A percentile compares a stretch with the other conserved stretches of the same genome.
Conservation (phyloP, 2,888 invertebrate species). For the Rotaria macrura region DNA sequence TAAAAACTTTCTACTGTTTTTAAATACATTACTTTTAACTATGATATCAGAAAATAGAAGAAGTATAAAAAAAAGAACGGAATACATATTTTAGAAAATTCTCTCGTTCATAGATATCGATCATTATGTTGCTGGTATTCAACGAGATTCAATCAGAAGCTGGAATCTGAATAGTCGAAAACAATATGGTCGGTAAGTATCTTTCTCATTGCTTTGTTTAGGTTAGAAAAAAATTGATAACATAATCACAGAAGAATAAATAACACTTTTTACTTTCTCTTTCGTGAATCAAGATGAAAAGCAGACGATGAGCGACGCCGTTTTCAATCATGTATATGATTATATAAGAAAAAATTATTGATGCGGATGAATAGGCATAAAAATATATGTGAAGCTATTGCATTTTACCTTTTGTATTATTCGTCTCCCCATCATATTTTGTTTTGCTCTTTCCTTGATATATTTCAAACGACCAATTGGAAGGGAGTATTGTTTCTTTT, state of each 20-base stretch:
- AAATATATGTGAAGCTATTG: background rate
- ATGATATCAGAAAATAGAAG: too few relatives aligned
- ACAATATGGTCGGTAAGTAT: background rate
- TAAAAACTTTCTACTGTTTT: too few relatives aligned
- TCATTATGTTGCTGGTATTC: background rate
- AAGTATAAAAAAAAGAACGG: too few relatives aligned
- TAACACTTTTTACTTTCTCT: background rate
- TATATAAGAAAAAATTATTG: background rate
- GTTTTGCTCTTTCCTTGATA: background rate
- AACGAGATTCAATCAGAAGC: background rate
- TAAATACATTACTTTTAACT: too few relatives aligned
- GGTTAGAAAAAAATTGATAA: background rate
- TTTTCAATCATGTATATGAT: background rate
- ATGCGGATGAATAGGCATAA: background rate
- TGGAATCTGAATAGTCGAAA: background rate
- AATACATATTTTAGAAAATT: too few relatives aligned
- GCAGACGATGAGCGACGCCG: background rate
- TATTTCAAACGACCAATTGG: background rate
- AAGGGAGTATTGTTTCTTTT: background rate
- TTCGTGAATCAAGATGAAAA: background rate
- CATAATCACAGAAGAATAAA: background rate
- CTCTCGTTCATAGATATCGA: background rate
- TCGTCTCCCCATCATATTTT: background rate
- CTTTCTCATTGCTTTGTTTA: background rate
- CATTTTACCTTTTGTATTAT: background rate